Evolutionary conservation across 2,797 vertebrate genomes (phyloP).

Genomic region (Catharus ustulatus): DNA sequence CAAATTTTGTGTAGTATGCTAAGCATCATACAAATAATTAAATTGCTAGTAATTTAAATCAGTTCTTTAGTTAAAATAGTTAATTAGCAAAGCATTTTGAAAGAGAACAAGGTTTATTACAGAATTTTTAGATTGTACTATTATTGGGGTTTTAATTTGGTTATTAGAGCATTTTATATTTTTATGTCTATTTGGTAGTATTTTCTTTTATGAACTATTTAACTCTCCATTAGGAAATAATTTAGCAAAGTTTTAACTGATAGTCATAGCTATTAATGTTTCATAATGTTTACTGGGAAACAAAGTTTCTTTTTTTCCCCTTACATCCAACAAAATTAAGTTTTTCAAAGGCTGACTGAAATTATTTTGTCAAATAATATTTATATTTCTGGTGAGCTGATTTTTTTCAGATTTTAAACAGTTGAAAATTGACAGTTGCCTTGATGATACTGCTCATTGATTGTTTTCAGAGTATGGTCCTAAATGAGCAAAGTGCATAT

Average conservation of each 20-base stretch:
- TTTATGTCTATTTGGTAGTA: background rate
- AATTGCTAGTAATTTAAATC: conserved; percentile 1
- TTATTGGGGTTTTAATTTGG: background rate
- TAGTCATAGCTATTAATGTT: background rate
- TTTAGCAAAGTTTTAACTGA: background rate
- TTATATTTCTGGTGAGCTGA: background rate
- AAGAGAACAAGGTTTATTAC: background rate
- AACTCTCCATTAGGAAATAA: background rate
- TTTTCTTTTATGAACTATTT: background rate
- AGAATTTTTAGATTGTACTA: background rate
- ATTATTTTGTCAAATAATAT: background rate
- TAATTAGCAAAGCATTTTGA: background rate
- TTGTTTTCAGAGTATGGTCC: background rate
- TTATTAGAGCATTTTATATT: background rate
- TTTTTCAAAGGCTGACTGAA: background rate
- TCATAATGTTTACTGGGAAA: background rate
- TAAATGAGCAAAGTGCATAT: background rate
- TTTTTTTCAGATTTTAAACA: background rate
- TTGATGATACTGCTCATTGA: background rate
- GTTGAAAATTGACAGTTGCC: background rate
- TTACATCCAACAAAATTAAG: background rate
- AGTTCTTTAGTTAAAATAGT: background rate
- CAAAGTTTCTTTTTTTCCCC: background rate
- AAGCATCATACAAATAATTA: background rate
- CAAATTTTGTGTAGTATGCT: background rate